Percentiles rank a stretch among this genome's conserved stretches.
Conservation (phyloP, 1,140 invertebrate species). For the Prorops nasuta region DNA sequence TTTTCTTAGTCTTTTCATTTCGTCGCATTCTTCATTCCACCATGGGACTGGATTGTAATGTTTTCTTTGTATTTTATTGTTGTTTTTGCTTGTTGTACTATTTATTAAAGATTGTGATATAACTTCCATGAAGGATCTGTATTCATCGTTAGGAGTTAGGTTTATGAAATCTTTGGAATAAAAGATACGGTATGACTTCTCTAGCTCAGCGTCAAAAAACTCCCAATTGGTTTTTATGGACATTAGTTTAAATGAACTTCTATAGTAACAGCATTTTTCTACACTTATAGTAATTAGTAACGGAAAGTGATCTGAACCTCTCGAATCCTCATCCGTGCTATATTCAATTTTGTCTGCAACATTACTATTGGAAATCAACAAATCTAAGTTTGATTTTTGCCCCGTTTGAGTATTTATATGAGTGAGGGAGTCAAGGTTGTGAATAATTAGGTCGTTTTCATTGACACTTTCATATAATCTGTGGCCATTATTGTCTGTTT, state of each 20-base stretch:
- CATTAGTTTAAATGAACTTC: background rate
- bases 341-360: background rate
- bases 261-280: background rate
- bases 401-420: background rate
- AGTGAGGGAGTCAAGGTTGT: background rate
- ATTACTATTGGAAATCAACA: background rate
- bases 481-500: constrained; percentile 7
- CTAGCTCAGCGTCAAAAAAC: background rate
- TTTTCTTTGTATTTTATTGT: background rate
- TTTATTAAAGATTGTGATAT: background rate
- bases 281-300: background rate
- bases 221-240: background rate
- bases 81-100: background rate
- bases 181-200: background rate
- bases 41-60: background rate
- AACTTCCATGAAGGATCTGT: background rate
- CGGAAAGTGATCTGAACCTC: background rate
- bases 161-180: background rate
- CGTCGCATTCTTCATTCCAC: background rate
- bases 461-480: background rate
- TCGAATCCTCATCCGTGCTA: background rate
- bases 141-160: background rate
- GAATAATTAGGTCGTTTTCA: background rate
- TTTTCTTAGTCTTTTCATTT: background rate
- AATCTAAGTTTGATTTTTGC: background rate